Conservation (phyloP, 2,797 vertebrate species). For the Thripadectes ignobilis region DNA sequence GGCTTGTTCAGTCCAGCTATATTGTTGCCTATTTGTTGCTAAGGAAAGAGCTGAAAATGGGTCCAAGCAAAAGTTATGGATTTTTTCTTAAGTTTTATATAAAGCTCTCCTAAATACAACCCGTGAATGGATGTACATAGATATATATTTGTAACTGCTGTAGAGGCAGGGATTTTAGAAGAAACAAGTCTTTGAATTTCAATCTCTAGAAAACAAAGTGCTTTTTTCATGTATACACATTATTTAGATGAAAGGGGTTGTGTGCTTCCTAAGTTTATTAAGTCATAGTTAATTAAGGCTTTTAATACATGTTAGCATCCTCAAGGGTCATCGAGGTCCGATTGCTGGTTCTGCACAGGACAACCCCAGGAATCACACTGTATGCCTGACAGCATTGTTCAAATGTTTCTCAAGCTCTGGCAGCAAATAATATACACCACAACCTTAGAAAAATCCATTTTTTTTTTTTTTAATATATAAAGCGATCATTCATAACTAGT, state of each 20-base stretch:
- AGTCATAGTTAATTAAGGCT: neutral
- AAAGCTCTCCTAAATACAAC: neutral
- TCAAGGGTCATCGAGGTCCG: neutral
- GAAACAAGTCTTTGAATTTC: neutral
- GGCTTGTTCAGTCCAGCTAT: neutral
- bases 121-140: neutral
- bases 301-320: neutral
- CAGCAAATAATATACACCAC: neutral
- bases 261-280: neutral
- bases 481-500: neutral
- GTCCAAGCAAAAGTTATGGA: neutral
- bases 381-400: neutral
- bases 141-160: neutral
- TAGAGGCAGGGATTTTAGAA: neutral
- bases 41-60: neutral
- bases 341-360: neutral
- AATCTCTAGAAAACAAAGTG: neutral
- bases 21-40: neutral
- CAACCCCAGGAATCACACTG: neutral
- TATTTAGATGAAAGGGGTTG: neutral
- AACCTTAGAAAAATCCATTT: neutral
- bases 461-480: neutral
- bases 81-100: neutral
- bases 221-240: neutral
- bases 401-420: neutral